Evolutionary conservation across 2,113 vertebrate species (phyloP), one percentile per base, ranked within the genome.

Genomic region (Probosciger aterrimus): DNA sequence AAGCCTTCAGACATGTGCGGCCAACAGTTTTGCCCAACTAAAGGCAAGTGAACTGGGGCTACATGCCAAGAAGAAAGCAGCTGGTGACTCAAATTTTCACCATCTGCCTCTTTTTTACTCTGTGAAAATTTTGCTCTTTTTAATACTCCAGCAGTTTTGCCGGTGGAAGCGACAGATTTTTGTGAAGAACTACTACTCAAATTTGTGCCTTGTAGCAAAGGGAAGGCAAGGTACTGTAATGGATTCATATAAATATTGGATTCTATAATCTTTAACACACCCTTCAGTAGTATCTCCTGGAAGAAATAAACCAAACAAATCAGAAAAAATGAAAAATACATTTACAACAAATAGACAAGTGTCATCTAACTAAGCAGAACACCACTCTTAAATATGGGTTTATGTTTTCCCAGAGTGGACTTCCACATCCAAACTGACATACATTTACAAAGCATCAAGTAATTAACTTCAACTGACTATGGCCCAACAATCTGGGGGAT

Each of bases 11-110:
- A 98, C 98, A 99, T 99, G 90, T 99, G 99, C 2, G 99, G 99
- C 99, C 99, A 99, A 96, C 99, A 99, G 97, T 99, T 99, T 90
- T 99, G 99, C 15, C 99, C 99, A 63, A 99, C 98, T 79, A 99
- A 95, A 18, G 99, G 99, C 91, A 99, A 94, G 94, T 99, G 99
- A 59, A 99, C 69, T 10, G 99, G 99, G 55, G 99, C 98, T 5
- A 98, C 67, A 4, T 99, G 98, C 99, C 99, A 99, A n/a, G 99
- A 99, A 57, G 99, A 99, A 49, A 98, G 97, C 39, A 97, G 96
- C 28, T 98, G 95, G 86, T 98, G 98, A 82, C 97, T 97, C 1
- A 97, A 88, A 25, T 87, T 75, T 62, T 98, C 98, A 27, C 91
- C 47, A 28, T 98, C 98, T 16, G 88, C 94, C 25, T 99, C 98